These are phyloP conservation scores for Eonycteris spelaea DNA, from an alignment of 2,113 vertebrate species.

Conservation along the genomic window DNA sequence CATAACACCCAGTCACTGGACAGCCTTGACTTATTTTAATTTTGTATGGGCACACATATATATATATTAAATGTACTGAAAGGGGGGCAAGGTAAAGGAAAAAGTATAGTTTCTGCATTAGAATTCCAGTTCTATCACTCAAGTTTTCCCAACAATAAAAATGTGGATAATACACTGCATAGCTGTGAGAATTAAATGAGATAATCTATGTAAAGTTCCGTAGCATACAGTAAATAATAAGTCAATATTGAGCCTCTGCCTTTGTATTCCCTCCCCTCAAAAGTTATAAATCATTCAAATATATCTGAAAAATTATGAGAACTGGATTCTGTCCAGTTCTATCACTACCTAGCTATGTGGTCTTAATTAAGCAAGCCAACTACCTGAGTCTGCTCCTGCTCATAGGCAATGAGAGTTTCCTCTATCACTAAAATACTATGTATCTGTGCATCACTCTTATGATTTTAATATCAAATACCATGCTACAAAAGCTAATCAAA, in stretches of 20 bases:
- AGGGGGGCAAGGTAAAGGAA: not conserved
- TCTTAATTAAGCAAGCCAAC: not conserved
- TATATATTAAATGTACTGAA: not conserved
- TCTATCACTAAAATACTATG: not conserved
- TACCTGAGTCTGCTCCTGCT: not conserved
- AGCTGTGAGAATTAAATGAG: slow-evolving; percentile 1
- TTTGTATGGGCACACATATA: not conserved
- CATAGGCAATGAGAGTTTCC: not conserved
- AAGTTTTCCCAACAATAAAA: slow-evolving; percentile 17
- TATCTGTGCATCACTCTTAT: not conserved
- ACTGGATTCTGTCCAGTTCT: not conserved
- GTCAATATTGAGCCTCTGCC: not conserved
- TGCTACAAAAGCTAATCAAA: not conserved
- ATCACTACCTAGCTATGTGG: not conserved
- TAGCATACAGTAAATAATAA: not conserved
- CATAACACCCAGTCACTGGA: not conserved
- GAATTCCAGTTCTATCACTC: not conserved
- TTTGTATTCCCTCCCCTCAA: not conserved
- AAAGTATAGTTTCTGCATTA: not conserved
- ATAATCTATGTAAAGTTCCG: not conserved
- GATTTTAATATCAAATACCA: not conserved
- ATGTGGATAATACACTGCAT: not conserved
- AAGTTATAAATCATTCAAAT: not conserved
- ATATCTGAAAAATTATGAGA: slow-evolving; percentile 9
- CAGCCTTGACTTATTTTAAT: not conserved